Percentiles rank a stretch among this genome's conserved stretches.
These are phyloP conservation scores for Platalea minor DNA, from an alignment of 2,797 vertebrate species.

Conservation along the genomic window DNA sequence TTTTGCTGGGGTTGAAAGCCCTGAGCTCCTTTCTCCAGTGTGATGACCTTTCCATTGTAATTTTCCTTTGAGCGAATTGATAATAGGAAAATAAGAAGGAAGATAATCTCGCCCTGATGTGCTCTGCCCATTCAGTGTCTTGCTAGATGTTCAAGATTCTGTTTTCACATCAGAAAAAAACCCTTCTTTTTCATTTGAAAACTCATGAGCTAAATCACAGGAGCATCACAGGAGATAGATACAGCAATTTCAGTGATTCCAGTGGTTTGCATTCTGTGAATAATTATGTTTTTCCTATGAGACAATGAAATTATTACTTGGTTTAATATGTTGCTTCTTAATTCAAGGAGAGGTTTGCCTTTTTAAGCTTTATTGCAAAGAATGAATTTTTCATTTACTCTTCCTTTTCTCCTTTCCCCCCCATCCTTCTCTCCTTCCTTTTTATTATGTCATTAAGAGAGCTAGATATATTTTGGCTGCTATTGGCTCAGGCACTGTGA, in stretches of 20 bases:
- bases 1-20: slow-evolving; percentile 55
- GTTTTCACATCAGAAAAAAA: not conserved
- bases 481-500: not conserved
- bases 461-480: not conserved
- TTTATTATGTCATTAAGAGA: not conserved
- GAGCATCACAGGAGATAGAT: not conserved
- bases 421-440: not conserved
- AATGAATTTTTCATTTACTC: not conserved
- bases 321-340: not conserved
- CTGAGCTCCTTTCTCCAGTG: slow-evolving; percentile 64
- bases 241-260: not conserved
- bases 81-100: slow-evolving; percentile 14
- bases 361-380: not conserved
- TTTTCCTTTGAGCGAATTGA: slow-evolving; percentile 70
- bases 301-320: not conserved
- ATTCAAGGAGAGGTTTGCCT: not conserved
- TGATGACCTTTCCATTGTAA: slow-evolving; percentile 77
- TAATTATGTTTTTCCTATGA: not conserved
- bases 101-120: not conserved
- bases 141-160: not conserved
- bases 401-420: not conserved
- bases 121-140: not conserved
- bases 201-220: not conserved
- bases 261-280: not conserved
- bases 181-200: not conserved